Percentiles rank a stretch among this genome's conserved stretches.
phyloP scores from a whole-genome alignment of 2,888 invertebrate species.

The Meganola albula region DNA sequence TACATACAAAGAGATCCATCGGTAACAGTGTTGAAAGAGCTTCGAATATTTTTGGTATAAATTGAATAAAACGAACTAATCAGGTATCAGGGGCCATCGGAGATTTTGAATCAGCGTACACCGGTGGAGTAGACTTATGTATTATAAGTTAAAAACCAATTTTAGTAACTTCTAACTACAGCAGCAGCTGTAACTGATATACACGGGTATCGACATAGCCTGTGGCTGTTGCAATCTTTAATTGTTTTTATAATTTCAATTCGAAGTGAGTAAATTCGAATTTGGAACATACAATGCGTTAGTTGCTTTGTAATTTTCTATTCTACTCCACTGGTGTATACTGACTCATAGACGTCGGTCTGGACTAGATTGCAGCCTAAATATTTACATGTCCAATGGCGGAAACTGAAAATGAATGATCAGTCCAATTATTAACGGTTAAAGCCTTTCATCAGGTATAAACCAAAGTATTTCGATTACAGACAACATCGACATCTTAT shows the following conservation, averaged over 20 bases:
- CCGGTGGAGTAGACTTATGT: no score
- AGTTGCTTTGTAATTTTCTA: no score
- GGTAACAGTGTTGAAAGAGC: slow-evolving; percentile 72
- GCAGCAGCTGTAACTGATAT: no score
- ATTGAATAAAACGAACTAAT: slow-evolving; percentile 65
- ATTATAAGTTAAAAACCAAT: no score
- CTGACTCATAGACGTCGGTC: slow-evolving; percentile 28
- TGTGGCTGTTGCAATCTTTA: no score
- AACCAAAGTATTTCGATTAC: slow-evolving; percentile 53
- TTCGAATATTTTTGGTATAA: slow-evolving; percentile 73
- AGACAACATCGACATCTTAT: slow-evolving; percentile 54
- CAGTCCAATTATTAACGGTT: slow-evolving; percentile 54
- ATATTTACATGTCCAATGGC: slow-evolving; percentile 67
- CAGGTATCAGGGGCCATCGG: slow-evolving; percentile 57
- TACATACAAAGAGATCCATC: slow-evolving; percentile 70
- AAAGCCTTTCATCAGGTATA: slow-evolving; percentile 65
- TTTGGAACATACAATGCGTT: no score
- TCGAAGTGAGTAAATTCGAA: no score
- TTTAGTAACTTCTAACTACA: no score
- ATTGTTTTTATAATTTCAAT: no score
- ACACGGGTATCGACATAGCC: no score
- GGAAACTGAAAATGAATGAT: slow-evolving; percentile 43
- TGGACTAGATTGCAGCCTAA: slow-evolving; percentile 62
- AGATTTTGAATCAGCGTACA: no score
- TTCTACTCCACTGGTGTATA: background rate